A percentile compares a stretch with the other conserved stretches of the same genome.
Conservation (phyloP, 2,888 invertebrate species). For the Ormyrus pomaceus region DNA sequence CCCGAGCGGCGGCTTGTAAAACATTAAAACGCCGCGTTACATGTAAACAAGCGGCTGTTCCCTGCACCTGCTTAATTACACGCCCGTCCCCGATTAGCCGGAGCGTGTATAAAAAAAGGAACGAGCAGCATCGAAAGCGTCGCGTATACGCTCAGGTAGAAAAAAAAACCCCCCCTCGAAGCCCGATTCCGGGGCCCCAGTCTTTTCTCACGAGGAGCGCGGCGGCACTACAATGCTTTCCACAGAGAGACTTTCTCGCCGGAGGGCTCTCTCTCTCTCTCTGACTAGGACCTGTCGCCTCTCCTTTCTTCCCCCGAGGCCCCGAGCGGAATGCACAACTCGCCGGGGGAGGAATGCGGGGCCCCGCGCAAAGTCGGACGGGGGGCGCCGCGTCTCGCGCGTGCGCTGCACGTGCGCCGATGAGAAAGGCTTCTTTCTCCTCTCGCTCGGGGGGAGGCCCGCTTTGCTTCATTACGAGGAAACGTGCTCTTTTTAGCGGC, state of each 20-base stretch:
- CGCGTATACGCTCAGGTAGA: conserved; percentile 11
- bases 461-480: not conserved
- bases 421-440: not conserved
- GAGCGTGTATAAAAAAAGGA: no score
- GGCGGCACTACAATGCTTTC: not conserved
- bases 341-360: conserved; percentile 4
- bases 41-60: conserved; percentile 28
- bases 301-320: not conserved
- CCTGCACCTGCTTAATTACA: conserved; percentile 40
- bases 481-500: not conserved
- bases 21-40: not conserved
- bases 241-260: conserved; percentile 28
- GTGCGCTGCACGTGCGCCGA: conserved; percentile 10
- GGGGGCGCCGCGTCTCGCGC: not conserved
- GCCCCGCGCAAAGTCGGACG: not conserved
- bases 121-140: conserved; percentile 23
- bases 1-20: not conserved
- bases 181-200: conserved; percentile 23
- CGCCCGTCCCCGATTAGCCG: no score
- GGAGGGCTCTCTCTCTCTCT: not conserved
- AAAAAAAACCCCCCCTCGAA: conserved; percentile 7
- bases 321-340: not conserved
- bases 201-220: not conserved
- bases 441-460: not conserved
- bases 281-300: conserved; percentile 46